Percentiles rank a stretch among this genome's conserved stretches.
Evolutionary conservation across 2,797 vertebrate genomes (phyloP).

Genomic region (Melanotaenia boesemani): DNA sequence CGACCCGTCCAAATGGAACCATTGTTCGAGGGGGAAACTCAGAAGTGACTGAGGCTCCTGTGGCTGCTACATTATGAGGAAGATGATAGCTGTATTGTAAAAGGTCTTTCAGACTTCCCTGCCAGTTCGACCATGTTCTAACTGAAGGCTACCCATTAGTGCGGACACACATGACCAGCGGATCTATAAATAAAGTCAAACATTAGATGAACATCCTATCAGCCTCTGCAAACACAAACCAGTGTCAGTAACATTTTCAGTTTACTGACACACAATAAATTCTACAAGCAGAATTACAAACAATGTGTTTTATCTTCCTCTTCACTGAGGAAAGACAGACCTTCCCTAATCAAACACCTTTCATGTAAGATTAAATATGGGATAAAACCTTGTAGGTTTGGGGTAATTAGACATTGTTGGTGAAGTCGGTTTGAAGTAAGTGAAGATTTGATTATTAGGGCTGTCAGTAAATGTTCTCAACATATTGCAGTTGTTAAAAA

Average conservation of each 20-base stretch:
- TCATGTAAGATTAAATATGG: too few species aligned
- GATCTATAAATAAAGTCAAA: conserved; percentile 61
- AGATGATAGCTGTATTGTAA: conserved; percentile 50
- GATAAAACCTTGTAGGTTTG: neutral
- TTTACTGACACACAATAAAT: conserved; percentile 1
- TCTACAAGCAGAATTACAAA: conserved; percentile 30
- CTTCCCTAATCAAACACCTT: too few species aligned
- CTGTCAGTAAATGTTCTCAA: neutral
- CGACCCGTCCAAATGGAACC: conserved; percentile 58
- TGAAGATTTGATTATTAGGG: neutral
- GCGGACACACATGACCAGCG: conserved; percentile 27
- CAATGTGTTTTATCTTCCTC: neutral
- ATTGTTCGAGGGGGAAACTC: conserved; percentile 45
- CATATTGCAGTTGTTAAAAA: too few species aligned
- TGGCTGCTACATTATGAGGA: conserved; percentile 36
- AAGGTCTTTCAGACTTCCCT: conserved; percentile 38
- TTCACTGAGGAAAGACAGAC: too few species aligned
- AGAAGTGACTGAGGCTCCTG: conserved; percentile 30
- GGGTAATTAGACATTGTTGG: neutral
- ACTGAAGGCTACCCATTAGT: conserved; percentile 53
- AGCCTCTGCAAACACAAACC: conserved; percentile 11
- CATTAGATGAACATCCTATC: conserved; percentile 25
- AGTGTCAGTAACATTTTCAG: conserved; percentile 32
- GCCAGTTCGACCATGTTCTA: conserved; percentile 42
- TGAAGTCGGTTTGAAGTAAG: neutral